These are phyloP conservation scores for Caenorhabditis panamensis DNA, from an alignment of 2,888 invertebrate genomes.

Conservation along the genomic window DNA sequence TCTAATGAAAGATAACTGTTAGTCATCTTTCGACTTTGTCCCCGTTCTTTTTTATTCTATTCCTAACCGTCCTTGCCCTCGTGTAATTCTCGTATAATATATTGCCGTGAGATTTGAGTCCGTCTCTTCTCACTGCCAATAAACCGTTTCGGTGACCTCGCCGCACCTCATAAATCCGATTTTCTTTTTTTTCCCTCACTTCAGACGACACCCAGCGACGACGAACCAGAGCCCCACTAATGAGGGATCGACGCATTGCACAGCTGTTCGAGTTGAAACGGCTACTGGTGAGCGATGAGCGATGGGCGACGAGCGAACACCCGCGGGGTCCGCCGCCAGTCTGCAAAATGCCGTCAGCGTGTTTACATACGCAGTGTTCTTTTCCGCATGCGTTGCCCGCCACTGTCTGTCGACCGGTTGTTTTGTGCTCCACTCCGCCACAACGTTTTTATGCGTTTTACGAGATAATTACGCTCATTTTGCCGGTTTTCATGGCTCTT, in stretches of 20 bases:
- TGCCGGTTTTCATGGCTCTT: background rate
- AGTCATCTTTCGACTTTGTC: conserved; percentile 15
- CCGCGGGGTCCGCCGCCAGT: background rate
- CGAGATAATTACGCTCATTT: conserved; percentile 21
- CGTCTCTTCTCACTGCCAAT: conserved; percentile 7
- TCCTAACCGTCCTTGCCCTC: conserved; percentile 1
- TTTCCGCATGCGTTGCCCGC: background rate
- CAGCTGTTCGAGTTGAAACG: conserved; percentile 51
- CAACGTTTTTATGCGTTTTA: conserved; percentile 15
- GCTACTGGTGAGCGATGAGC: conserved; percentile 37
- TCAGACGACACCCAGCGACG: conserved; percentile 36
- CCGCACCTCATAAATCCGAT: conserved; percentile 28
- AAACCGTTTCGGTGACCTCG: conserved; percentile 17
- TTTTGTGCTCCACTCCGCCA: conserved; percentile 6
- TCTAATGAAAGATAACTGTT: background rate
- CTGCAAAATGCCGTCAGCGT: conserved; percentile 35
- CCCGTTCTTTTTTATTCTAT: conserved; percentile 6
- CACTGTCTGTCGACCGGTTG: conserved; percentile 5
- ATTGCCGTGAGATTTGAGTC: conserved; percentile 20
- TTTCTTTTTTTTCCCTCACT: conserved; percentile 26
- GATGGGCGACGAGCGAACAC: background rate
- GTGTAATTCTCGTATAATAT: conserved; percentile 5
- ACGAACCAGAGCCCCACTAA: conserved; percentile 26
- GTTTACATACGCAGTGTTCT: conserved; percentile 40
- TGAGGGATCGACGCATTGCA: conserved; percentile 55